Evolutionary conservation across 2,797 vertebrate genomes (phyloP), one percentile per base, ranked within the genome.

Genomic region (Myotis planiceps): DNA sequence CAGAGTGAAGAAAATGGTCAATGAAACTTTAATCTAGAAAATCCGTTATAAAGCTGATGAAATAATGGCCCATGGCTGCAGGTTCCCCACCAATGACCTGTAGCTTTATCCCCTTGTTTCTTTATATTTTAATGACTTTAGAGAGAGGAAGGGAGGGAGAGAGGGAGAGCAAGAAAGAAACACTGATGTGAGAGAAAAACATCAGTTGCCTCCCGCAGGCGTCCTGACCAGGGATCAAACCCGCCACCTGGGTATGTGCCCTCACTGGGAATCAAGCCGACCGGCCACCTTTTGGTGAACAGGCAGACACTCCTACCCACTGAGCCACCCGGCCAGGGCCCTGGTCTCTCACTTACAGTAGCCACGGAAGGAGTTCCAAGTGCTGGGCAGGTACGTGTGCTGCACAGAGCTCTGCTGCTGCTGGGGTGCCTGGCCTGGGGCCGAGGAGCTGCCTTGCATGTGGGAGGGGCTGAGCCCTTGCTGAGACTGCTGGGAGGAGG

Each of bases 331-430:
- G 12, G 55, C 55, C 55, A 58, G 55, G 25, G 55, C 25, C 55
- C 25, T 27, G 19, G n/a, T 18, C 45, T 51, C 25, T 32, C 71
- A 99, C 99, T 99, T 97, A 99, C 99, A 97, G 88, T 99, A 99
- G 97, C 99, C 99, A 71, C 99, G 97, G 98, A 99, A 99, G 5
- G 99, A 99, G 97, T 99, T 99, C 99, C 99, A 99, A 1, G 99
- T 99, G 76, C 99, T 99, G 1, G 99, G 99, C 49, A 99, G 98
- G 97, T 99, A 99, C 0, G 99, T 98, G 32, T 99, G 99, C 97
- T 99, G 99, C 9, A 99, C 99, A 0, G 99, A 97, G 13, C 99
- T 98, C 96, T 99, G 99, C 96, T 99, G 99, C 96, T 98, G 97
- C 97, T 99, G 99, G 42, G 99, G 98, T 74, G 97, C 96, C 97